Percentiles rank a stretch among this genome's conserved stretches.
Conservation (phyloP, 2,888 invertebrate genomes). For the Euphydryas editha region DNA sequence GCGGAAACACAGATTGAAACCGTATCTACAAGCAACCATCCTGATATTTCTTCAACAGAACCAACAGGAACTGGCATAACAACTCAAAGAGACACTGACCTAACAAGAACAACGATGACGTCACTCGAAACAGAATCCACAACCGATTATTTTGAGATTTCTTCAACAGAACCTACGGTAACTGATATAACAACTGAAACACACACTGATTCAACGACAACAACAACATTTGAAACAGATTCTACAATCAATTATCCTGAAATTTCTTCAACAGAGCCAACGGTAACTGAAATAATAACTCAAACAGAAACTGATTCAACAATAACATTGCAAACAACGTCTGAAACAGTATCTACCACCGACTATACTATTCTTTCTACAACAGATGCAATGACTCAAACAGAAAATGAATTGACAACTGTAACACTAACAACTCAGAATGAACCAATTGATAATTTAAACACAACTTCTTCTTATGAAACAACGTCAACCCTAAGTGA, state of each 20-base stretch:
- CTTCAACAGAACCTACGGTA: not conserved
- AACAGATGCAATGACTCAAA: constrained; percentile 11
- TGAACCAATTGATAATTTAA: too few species aligned
- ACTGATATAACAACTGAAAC: constrained; percentile 1
- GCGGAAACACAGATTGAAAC: not conserved
- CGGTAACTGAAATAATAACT: not conserved
- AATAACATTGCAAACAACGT: constrained; percentile 16
- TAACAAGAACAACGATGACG: not conserved
- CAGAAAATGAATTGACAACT: not conserved
- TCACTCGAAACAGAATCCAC: constrained; percentile 16
- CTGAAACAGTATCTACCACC: constrained; percentile 13
- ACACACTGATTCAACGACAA: not conserved
- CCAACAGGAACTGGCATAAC: not conserved
- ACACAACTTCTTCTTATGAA: too few species aligned
- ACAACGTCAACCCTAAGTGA: not conserved
- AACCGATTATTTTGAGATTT: not conserved
- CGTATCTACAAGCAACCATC: not conserved
- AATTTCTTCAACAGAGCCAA: constrained; percentile 1
- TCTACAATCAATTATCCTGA: not conserved
- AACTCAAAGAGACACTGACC: too few species aligned
- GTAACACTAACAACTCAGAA: not conserved
- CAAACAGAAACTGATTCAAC: not conserved
- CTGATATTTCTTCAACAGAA: not conserved
- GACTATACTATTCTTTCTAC: not conserved
- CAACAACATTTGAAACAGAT: constrained; percentile 5